Evolutionary conservation across 2,888 invertebrate species (phyloP).

Genomic region (Branchellion lobata): DNA sequence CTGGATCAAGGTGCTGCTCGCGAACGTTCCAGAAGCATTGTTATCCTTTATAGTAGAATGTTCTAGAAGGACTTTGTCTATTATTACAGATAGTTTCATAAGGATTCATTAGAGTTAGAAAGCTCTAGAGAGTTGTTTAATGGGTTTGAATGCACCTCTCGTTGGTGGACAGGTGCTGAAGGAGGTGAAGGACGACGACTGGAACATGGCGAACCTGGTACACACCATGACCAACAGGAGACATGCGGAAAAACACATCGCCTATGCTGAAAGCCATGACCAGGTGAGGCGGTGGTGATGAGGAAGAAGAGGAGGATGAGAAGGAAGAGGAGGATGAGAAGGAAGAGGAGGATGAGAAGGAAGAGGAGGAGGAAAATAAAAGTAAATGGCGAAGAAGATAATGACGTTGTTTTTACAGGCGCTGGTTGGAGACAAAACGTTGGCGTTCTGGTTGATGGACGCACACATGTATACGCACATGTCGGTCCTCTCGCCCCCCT

Average conservation of each 20-base stretch:
- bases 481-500: conserved; percentile 69
- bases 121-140: not conserved
- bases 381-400: too few species aligned
- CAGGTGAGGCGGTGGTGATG: conserved; percentile 42
- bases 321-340: too few species aligned
- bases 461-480: conserved; percentile 97
- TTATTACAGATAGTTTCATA: too few species aligned
- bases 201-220: conserved; percentile 86
- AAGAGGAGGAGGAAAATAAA: too few species aligned
- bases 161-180: conserved; percentile 63
- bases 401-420: too few species aligned
- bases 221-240: conserved; percentile 90
- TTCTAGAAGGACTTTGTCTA: too few species aligned
- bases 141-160: too few species aligned
- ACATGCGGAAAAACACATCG: conserved; percentile 93
- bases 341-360: too few species aligned
- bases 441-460: conserved; percentile 99
- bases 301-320: too few species aligned
- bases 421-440: conserved; percentile 81
- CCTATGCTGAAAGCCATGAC: conserved; percentile 83
- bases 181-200: conserved; percentile 78
- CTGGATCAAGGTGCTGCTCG: conserved; percentile 75
- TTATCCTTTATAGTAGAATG: not conserved
- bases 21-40: not conserved
- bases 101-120: not conserved